Evolutionary conservation across 2,797 vertebrate species (phyloP), one percentile per base, ranked within the genome.

Genomic region (Furcifer pardalis): DNA sequence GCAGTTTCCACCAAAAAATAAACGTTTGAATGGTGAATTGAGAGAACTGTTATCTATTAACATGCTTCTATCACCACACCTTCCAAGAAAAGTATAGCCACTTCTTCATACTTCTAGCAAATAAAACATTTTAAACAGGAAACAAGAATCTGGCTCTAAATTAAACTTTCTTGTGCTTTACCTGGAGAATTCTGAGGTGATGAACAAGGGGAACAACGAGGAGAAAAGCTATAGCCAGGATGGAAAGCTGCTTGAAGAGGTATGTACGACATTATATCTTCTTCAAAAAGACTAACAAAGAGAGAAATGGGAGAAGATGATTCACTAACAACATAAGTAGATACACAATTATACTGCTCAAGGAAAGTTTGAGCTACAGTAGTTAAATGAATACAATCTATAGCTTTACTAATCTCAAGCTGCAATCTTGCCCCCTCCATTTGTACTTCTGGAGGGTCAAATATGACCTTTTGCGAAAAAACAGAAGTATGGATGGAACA

Each of bases 171-270:
- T 30, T n/a, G 32, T 42, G 66, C 85, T 91, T 91, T 95, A 99
- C 98, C 98, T 94, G 98, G 98, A 86, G 98, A 99, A 93, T 97
- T 98, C 90, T 99, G 98, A 46, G 98, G 98, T 5, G 98, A 99
- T n/a, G 97, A 98, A 83, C 95, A 98, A 0, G 98, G 98, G 3
- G 98, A 99, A 90, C 98, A 98, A 90, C 98, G 98, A 52, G 98
- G 98, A 74, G 98, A 99, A 94, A 99, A 98, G 94, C 96, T 98
- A 93, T 98, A 97, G 85, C 97, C 96, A 0, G 97, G 97, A 90
- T 98, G 98, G 94, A 98, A 96, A 93, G 96, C 94, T 84, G 97
- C 95, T 87, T 97, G 97, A 88, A 98, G 94, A 0, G 98, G 97
- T 78, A 98, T 91, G 60, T 97, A 97, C 12, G 98, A 99, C 98